Conservation (phyloP, 2,888 invertebrate species). For the Drosophila meridionalis region DNA sequence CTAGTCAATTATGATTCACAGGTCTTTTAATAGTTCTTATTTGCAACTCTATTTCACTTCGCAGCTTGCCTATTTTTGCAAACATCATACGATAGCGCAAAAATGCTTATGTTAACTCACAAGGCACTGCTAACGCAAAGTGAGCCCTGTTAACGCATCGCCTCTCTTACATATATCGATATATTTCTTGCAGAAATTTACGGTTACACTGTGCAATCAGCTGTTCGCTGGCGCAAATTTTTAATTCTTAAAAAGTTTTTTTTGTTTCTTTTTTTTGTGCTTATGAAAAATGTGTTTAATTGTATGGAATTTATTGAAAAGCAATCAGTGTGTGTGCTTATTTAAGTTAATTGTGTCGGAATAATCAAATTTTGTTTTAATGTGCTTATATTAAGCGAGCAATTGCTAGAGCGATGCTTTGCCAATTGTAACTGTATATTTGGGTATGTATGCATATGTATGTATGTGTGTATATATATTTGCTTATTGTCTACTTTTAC, state of each 20-base stretch:
- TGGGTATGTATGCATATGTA: background rate
- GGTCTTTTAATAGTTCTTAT: background rate
- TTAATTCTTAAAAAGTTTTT: background rate
- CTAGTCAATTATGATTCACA: background rate
- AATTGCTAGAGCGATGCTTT: background rate
- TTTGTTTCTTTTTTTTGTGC: background rate
- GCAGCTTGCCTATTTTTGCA: background rate
- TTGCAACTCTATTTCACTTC: background rate
- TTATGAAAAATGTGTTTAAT: background rate
- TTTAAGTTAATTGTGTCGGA: too few species aligned
- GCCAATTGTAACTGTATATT: background rate
- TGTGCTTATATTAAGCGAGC: too few species aligned
- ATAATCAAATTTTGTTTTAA: background rate
- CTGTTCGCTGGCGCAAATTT: conserved; percentile 33
- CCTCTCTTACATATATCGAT: conserved; percentile 29
- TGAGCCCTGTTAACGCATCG: background rate
- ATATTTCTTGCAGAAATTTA: background rate
- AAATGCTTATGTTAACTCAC: background rate
- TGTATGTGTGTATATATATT: too few species aligned
- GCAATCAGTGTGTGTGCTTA: background rate
- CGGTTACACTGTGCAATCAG: conserved; percentile 34
- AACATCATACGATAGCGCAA: background rate
- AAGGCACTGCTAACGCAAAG: conserved; percentile 16
- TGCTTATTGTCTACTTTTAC: background rate
- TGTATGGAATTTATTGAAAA: background rate